Percentiles rank a stretch among this genome's conserved stretches.
phyloP scores from a whole-genome alignment of 1,140 invertebrate species.

The Drosophila ironensis region DNA sequence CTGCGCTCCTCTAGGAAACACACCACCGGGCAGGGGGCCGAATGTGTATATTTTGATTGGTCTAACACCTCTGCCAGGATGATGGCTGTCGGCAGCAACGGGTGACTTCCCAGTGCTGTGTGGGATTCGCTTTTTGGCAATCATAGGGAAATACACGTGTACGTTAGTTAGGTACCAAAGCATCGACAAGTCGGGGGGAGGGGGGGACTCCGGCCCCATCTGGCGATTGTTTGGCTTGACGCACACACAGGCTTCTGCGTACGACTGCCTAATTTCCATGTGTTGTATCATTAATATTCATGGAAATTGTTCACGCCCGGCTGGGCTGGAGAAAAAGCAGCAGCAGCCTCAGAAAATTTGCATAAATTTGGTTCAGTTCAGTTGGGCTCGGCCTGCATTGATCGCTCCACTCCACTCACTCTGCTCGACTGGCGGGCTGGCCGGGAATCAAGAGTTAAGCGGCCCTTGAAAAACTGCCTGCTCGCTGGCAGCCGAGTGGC shows the following conservation, averaged over 20 bases:
- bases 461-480: slow-evolving; percentile 38
- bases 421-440: too few relatives aligned
- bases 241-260: slow-evolving; percentile 2
- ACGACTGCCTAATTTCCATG: slow-evolving; percentile 63
- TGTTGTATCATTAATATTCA: slow-evolving; percentile 77
- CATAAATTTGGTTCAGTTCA: slow-evolving; percentile 65
- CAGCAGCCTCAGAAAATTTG: slow-evolving; percentile 52
- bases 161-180: too few relatives aligned
- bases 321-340: slow-evolving; percentile 42
- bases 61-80: slow-evolving; percentile 55
- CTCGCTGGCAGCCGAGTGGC: not conserved
- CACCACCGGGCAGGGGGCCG: not conserved
- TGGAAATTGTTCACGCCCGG: slow-evolving; percentile 49
- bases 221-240: slow-evolving; percentile 51
- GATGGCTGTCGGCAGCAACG: slow-evolving; percentile 8
- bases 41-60: slow-evolving; percentile 50
- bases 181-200: not conserved
- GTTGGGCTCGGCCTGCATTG: not conserved
- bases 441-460: too few relatives aligned
- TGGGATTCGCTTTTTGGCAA: slow-evolving; percentile 66
- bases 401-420: not conserved
- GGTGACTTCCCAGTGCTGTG: not conserved
- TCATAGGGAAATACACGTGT: slow-evolving; percentile 23
- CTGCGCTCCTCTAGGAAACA: not conserved
- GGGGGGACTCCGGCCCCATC: slow-evolving; percentile 19